Evolutionary conservation across 2,888 invertebrate genomes (phyloP), one percentile per base, ranked within the genome.

Genomic region (Andrena dorsata): DNA sequence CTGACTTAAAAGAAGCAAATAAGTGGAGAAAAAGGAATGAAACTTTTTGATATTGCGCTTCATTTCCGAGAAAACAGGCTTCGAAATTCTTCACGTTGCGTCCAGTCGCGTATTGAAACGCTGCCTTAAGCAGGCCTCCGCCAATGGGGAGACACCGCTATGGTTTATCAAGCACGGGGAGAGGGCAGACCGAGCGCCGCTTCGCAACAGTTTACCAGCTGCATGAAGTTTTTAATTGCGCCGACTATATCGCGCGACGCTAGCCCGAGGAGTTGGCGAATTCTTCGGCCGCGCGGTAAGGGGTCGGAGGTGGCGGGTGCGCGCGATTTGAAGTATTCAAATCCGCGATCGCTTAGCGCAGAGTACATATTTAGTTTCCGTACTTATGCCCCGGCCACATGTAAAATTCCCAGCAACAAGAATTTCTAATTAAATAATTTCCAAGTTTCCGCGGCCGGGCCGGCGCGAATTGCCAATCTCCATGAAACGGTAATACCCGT

Each of bases 361-460:
- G 65, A 28, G 72, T 76, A 80, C 69, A 70, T 51, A 66, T 83
- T 73, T 70, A 76, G 56, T 49, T 76, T n/a, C 23, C 32, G 61
- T 56, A 41, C 35, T 65, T 58, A 61, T 26, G 64, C 41, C 56
- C 35, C 28, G 6, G 60, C 13, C 8, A 13, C 71, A n/a, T 69
- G 69, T 76, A 76, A 80, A 80, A 66, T 80, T 73, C 49, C 72
- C 13, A 5, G 70, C 65, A 83, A 72, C 74, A 75, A 77, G 83
- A 77, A 72, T 83, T 80, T 77, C 76, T 85, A 85, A 84, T 85
- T 85, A 82, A 81, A 81, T 82, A 79, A 85, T 85, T 79, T 79
- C 51, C n/a, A 76, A 81, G 70, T 82, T 82, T 53, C 65, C n/a
- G 10, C 26, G 10, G n/a, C 63, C 58, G 74, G 16, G 16, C 16